These are phyloP conservation scores for Phycodurus eques DNA, from an alignment of 2,113 vertebrate genomes.

Conservation along the genomic window DNA sequence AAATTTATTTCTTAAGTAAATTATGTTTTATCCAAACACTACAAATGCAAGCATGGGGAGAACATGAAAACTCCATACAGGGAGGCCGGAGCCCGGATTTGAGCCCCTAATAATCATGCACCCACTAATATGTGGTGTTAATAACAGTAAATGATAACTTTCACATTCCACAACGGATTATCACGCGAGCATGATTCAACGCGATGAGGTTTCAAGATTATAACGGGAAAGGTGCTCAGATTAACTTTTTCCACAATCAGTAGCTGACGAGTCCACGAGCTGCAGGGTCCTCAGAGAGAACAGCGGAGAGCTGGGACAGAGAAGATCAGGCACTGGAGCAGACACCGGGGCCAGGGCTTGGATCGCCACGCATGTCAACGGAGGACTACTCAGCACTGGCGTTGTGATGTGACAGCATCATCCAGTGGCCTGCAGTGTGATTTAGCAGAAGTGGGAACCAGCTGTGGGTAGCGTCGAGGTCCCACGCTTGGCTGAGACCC, in stretches of 20 bases:
- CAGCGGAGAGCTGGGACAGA: constrained; percentile 64
- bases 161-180: neutral
- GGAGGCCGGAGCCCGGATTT: too few species aligned
- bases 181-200: neutral
- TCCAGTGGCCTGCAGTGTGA: constrained; percentile 83
- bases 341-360: constrained; percentile 57
- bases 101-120: constrained; percentile 9
- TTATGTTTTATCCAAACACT: too few species aligned
- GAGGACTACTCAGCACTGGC: constrained; percentile 66
- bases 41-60: too few species aligned
- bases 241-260: constrained; percentile 2
- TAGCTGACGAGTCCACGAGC: constrained; percentile 25
- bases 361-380: constrained; percentile 55
- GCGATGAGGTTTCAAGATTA: neutral
- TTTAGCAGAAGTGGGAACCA: constrained; percentile 86
- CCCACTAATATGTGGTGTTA: neutral
- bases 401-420: constrained; percentile 62
- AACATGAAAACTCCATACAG: too few species aligned
- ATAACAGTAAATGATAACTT: neutral
- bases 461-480: constrained; percentile 78
- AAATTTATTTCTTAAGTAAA: too few species aligned
- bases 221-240: constrained; percentile 6
- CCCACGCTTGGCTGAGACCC: constrained; percentile 83
- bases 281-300: constrained; percentile 45
- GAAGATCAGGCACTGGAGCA: constrained; percentile 67